Evolutionary conservation across 2,888 invertebrate genomes (phyloP), one percentile per base, ranked within the genome.

Genomic region (Amiota minor): DNA sequence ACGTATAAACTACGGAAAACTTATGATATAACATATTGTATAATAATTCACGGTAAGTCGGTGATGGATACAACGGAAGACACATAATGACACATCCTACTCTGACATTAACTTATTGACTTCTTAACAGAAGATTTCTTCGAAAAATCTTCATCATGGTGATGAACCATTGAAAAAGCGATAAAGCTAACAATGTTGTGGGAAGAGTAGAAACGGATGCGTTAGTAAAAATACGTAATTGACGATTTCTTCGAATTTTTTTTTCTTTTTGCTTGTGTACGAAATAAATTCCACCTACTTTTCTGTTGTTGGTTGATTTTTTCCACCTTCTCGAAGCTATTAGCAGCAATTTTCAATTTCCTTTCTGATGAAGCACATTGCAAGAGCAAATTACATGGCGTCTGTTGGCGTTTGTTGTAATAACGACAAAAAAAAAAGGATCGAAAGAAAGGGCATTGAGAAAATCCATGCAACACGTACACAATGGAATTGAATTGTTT

Each of bases 301-400:
- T 86, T 85, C 75, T 81, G 74, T 67, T 77, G 74, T 75, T 78
- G 80, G 76, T 71, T 75, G 75, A 64, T 72, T 69, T 71, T 76
- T 80, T 79, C 82, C 73, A 61, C 71, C 76, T 76, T 77, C 62
- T 70, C 71, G 70, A 76, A 77, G 79, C 84, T 79, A 81, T 84
- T 79, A 81, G 83, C 78, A 87, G 85, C 87, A 88, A 88, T 88
- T 88, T 88, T 87, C 88, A 88, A 88, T 88, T 88, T 88, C 88
- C 88, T 88, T 88, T 88, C 85, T 87, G 88, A 88, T 88, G 85
- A 88, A 88, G 88, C 88, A 88, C 88, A 88, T 86, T 79, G 85
- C 87, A 88, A 88, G 88, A 88, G 88, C 87, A 88, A 88, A 88
- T 88, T 88, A 88, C 81, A 88, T 86, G 81, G 82, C 84, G 71